phyloP scores from a whole-genome alignment of 2,888 invertebrate species.

The Stenotaenia linearis region DNA sequence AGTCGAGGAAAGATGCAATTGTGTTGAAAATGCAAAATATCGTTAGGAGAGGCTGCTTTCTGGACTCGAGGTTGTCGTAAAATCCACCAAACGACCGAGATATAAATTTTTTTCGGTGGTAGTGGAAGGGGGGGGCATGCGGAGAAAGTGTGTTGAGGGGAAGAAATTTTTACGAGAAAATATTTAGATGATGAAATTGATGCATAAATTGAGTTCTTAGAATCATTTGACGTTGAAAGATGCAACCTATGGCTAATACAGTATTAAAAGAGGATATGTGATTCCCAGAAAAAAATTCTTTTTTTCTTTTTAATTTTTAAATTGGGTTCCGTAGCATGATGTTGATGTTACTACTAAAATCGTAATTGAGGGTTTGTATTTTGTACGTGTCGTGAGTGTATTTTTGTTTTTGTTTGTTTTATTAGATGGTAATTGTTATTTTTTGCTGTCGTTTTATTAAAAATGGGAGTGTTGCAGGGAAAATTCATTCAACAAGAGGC shows the following conservation, averaged over 20 bases:
- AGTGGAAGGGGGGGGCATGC: neutral
- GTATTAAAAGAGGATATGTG: neutral
- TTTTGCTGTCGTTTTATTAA: no score
- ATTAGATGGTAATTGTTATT: no score
- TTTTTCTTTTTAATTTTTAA: no score
- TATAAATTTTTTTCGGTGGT: neutral
- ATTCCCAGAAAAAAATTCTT: neutral
- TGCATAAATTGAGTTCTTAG: neutral
- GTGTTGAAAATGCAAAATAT: constrained; percentile 9
- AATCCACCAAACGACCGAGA: neutral
- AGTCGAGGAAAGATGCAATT: neutral
- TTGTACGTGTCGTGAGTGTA: no score
- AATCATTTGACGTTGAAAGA: neutral
- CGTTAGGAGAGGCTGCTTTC: neutral
- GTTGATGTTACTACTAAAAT: no score
- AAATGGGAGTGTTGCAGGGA: no score
- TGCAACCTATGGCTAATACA: neutral
- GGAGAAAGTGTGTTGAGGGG: no score
- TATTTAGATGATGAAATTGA: neutral
- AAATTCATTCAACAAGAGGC: no score
- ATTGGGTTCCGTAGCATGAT: no score
- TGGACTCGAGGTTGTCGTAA: neutral
- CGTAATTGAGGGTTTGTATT: no score
- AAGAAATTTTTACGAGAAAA: neutral
- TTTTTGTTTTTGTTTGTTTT: no score